Conservation (phyloP, 2,888 invertebrate genomes). For the Ectemnius cavifrons region DNA sequence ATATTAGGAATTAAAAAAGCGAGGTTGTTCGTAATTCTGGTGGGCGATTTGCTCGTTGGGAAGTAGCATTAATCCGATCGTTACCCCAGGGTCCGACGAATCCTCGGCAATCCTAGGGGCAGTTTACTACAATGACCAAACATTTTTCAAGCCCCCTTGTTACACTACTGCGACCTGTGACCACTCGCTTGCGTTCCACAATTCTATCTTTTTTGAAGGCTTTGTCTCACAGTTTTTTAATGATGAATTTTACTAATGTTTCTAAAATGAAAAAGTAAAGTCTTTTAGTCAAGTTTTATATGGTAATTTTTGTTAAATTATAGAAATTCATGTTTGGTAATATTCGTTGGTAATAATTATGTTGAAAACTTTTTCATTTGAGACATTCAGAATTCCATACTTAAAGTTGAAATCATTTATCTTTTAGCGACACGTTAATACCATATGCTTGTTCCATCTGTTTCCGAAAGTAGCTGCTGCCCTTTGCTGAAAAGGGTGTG, state of each 20-base stretch:
- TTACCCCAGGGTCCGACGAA: conserved; percentile 6
- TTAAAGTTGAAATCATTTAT: no score
- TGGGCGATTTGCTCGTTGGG: conserved; percentile 1
- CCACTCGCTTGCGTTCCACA: not conserved
- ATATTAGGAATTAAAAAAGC: conserved; percentile 13
- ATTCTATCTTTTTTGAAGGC: not conserved
- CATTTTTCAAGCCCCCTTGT: conserved; percentile 18
- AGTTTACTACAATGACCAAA: conserved; percentile 12
- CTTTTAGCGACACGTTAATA: not conserved
- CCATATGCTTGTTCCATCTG: not conserved
- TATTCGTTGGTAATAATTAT: no score
- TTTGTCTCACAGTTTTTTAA: not conserved
- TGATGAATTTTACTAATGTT: no score
- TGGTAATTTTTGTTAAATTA: no score
- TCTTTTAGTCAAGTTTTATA: no score
- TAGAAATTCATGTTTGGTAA: no score
- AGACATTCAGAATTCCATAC: no score
- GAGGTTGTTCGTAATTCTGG: not conserved
- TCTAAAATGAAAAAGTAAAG: no score
- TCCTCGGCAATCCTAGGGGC: not conserved
- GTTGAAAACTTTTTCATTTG: no score
- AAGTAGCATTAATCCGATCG: conserved; percentile 27
- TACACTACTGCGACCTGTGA: not conserved
- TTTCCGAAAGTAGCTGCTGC: no score
- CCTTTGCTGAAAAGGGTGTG: no score